Evolutionary conservation across 2,888 invertebrate species (phyloP).

Genomic region (Melipona beecheii): DNA sequence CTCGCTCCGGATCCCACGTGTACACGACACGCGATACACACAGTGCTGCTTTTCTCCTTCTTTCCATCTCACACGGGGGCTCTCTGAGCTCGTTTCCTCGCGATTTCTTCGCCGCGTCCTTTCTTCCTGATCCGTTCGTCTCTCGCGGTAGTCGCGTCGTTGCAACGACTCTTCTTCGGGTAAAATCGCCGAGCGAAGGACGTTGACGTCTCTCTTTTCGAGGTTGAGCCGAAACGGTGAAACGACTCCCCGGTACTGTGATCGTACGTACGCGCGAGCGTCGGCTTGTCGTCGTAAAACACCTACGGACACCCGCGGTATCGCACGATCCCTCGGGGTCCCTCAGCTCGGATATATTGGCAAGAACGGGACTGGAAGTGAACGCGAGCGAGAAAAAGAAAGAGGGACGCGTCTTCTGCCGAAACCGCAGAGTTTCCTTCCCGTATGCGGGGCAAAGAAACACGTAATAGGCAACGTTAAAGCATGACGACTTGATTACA

Average conservation of each 20-base stretch:
- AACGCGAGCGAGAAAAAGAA: neutral
- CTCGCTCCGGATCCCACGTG: conserved; percentile 28
- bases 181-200: conserved; percentile 60
- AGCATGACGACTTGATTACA: conserved; percentile 57
- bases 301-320: conserved; percentile 31
- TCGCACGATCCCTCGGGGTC: neutral
- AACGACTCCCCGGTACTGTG: neutral
- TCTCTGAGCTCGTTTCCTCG: conserved; percentile 46
- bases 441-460: conserved; percentile 34
- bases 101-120: neutral
- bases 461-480: conserved; percentile 53
- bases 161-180: conserved; percentile 61
- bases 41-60: conserved; percentile 33
- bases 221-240: neutral
- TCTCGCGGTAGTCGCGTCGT: conserved; percentile 46
- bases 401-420: conserved; percentile 3
- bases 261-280: neutral
- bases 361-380: neutral
- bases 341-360: neutral
- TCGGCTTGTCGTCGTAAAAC: conserved; percentile 47
- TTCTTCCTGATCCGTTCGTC: conserved; percentile 27
- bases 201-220: neutral
- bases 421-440: conserved; percentile 45
- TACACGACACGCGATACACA: conserved; percentile 7
- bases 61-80: conserved; percentile 34